A percentile compares a stretch with the other conserved stretches of the same genome.
These are phyloP conservation scores for Xenopus laevis DNA, from an alignment of 2,113 vertebrate genomes.

Conservation along the genomic window DNA sequence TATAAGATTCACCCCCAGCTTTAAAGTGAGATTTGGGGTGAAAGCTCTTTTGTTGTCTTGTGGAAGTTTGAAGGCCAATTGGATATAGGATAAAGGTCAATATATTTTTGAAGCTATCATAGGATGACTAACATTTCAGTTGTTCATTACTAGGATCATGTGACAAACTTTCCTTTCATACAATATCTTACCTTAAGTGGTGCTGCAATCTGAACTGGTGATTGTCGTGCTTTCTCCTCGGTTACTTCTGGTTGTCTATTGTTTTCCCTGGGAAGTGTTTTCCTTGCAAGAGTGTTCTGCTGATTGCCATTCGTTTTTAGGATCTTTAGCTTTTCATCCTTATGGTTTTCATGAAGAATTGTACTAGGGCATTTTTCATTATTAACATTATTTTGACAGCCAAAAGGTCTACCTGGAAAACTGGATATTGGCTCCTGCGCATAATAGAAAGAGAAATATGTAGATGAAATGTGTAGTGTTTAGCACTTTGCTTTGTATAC, in stretches of 20 bases:
- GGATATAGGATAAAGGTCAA: no score
- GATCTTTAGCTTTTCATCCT: conserved; percentile 47
- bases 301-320: conserved; percentile 47
- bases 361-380: conserved; percentile 49
- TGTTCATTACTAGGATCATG: no score
- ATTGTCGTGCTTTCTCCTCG: neutral
- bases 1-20: no score
- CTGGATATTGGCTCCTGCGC: conserved; percentile 56
- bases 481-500: no score
- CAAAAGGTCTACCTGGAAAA: conserved; percentile 60
- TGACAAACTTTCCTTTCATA: no score
- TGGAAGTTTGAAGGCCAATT: no score
- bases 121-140: no score
- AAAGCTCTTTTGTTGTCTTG: no score
- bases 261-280: neutral
- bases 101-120: no score
- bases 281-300: neutral
- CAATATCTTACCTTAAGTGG: conserved; percentile 48
- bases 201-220: neutral
- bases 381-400: conserved; percentile 4
- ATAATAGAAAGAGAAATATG: neutral
- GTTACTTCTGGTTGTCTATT: conserved; percentile 12
- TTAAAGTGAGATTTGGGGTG: no score
- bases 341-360: conserved; percentile 55
- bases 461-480: no score